Percentiles rank a stretch among this genome's conserved stretches.
These are phyloP conservation scores for Epistrophella euchroma DNA, from an alignment of 2,888 invertebrate species.

Conservation along the genomic window DNA sequence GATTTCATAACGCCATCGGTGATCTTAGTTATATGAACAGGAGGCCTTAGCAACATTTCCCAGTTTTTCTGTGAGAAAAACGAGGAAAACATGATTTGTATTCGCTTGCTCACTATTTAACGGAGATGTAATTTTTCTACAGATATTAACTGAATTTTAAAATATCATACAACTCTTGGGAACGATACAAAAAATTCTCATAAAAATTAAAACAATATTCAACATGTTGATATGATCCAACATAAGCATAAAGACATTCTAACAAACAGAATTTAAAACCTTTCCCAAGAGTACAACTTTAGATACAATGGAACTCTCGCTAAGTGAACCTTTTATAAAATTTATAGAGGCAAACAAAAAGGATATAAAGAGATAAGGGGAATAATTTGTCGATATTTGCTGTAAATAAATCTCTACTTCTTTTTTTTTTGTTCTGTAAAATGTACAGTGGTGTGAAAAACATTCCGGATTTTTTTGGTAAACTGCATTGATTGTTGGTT, in stretches of 20 bases:
- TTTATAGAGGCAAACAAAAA: constrained; percentile 31
- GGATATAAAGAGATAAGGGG: constrained; percentile 28
- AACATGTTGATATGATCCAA: constrained; percentile 10
- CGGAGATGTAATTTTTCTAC: too few species aligned
- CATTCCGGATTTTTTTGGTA: too few species aligned
- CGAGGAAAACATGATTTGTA: too few species aligned
- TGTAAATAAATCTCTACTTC: constrained; percentile 26
- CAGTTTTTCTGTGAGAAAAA: too few species aligned
- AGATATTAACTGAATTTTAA: neutral
- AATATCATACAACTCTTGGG: neutral
- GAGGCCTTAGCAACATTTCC: too few species aligned
- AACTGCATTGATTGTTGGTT: too few species aligned
- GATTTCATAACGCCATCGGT: too few species aligned
- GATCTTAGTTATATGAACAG: too few species aligned
- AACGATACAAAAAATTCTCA: neutral
- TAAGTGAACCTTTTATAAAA: constrained; percentile 26
- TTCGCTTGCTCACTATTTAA: too few species aligned
- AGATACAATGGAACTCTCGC: constrained; percentile 5
- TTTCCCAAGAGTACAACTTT: constrained; percentile 25
- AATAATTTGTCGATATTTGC: constrained; percentile 38
- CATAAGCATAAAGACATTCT: neutral
- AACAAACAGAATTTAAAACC: neutral
- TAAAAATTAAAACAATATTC: constrained; percentile 13
- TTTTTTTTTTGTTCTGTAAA: neutral
- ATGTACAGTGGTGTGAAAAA: too few species aligned